phyloP scores from a whole-genome alignment of 2,113 vertebrate genomes.

The Myodes glareolus region DNA sequence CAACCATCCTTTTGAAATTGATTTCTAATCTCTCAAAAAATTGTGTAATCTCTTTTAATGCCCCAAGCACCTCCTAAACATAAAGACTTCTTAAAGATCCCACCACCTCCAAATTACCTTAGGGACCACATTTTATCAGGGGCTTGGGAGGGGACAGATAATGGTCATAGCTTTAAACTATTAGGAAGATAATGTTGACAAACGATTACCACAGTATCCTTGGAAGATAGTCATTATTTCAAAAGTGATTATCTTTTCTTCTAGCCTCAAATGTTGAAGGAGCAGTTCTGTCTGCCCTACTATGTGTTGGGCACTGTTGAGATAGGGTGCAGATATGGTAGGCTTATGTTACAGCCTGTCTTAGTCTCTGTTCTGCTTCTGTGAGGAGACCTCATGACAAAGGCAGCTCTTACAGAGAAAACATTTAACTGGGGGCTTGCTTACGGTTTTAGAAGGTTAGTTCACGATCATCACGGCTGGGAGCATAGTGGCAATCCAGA shows the following conservation, averaged over 20 bases:
- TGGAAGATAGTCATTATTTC: not conserved
- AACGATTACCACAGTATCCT: not conserved
- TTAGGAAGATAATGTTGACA: not conserved
- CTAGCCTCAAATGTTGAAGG: not conserved
- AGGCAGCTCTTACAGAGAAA: not conserved
- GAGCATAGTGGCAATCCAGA: not conserved
- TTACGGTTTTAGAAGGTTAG: not conserved
- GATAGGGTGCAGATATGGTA: not conserved
- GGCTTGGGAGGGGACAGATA: not conserved
- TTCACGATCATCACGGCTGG: not conserved
- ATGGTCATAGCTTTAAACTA: not conserved
- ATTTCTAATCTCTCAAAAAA: not conserved
- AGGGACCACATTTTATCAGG: not conserved
- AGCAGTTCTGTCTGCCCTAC: not conserved
- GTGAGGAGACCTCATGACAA: not conserved
- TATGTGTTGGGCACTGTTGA: not conserved
- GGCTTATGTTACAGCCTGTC: not conserved
- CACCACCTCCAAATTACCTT: not conserved
- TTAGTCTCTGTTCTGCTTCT: not conserved
- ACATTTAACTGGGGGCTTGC: not conserved
- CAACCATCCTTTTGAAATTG: not conserved
- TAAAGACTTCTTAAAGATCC: not conserved
- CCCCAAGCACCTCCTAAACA: not conserved
- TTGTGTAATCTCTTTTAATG: not conserved
- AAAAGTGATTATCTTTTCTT: slow-evolving; percentile 4